Evolutionary conservation across 1,140 invertebrate genomes (phyloP).

Genomic region (Conopomorpha cramerella): DNA sequence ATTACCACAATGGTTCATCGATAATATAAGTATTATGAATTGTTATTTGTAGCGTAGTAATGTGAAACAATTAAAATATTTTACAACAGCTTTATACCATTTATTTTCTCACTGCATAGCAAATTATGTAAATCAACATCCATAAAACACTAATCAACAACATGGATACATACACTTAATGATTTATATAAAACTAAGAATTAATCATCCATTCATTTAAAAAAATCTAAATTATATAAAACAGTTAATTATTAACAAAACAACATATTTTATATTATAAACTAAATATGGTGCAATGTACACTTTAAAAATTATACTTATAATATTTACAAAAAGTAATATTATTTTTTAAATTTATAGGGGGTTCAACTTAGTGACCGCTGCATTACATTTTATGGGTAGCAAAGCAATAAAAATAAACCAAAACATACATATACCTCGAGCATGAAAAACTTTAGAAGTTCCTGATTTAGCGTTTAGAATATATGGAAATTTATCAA

Average conservation of each 20-base stretch:
- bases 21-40: slow-evolving; percentile 9
- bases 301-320: background rate
- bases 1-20: slow-evolving; percentile 27
- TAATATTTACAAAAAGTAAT: background rate
- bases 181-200: slow-evolving; percentile 36
- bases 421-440: no score
- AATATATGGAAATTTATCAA: no score
- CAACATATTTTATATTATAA: slow-evolving; percentile 44
- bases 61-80: slow-evolving; percentile 7
- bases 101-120: slow-evolving; percentile 55
- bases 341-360: no score
- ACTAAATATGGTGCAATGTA: slow-evolving; percentile 46
- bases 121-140: slow-evolving; percentile 56
- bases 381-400: no score
- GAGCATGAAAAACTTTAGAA: no score
- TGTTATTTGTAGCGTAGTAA: no score
- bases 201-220: slow-evolving; percentile 35
- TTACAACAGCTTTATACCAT: slow-evolving; percentile 35
- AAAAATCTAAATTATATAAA: slow-evolving; percentile 49
- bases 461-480: no score
- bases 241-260: slow-evolving; percentile 43
- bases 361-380: no score
- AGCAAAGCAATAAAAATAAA: no score
- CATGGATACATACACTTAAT: slow-evolving; percentile 52
- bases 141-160: slow-evolving; percentile 56